A percentile compares a stretch with the other conserved stretches of the same genome.
Conservation (phyloP, 2,797 vertebrate species). For the Paramormyrops hopkinsi region DNA sequence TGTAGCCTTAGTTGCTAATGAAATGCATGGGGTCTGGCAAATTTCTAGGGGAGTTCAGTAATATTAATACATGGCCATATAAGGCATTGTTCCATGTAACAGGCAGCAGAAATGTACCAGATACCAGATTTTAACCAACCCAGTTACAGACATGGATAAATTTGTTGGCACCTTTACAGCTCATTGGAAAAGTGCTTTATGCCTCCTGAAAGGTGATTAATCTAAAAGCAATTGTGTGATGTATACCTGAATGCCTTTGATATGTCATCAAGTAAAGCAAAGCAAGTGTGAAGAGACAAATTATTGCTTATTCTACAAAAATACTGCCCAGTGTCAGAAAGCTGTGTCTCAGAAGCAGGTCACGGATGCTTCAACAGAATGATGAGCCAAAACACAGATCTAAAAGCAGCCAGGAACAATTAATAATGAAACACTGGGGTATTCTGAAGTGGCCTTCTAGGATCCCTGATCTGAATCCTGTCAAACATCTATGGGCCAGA, state of each 20-base stretch:
- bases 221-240: background rate
- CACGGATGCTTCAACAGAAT: background rate
- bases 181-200: background rate
- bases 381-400: background rate
- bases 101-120: background rate
- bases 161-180: background rate
- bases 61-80: background rate
- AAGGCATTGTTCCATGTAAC: background rate
- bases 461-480: background rate
- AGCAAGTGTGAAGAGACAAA: background rate
- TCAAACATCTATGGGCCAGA: background rate
- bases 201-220: background rate
- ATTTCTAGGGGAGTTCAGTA: background rate
- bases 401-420: background rate
- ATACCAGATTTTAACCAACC: background rate
- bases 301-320: background rate
- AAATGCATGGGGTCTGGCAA: background rate
- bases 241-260: background rate
- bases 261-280: background rate
- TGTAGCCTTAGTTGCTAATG: background rate
- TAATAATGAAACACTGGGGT: background rate
- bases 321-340: background rate
- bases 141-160: background rate
- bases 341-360: background rate
- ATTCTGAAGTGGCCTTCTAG: background rate